A percentile compares a stretch with the other conserved stretches of the same genome.
Conservation (phyloP, 2,113 vertebrate species). For the Tachysurus vachellii region DNA sequence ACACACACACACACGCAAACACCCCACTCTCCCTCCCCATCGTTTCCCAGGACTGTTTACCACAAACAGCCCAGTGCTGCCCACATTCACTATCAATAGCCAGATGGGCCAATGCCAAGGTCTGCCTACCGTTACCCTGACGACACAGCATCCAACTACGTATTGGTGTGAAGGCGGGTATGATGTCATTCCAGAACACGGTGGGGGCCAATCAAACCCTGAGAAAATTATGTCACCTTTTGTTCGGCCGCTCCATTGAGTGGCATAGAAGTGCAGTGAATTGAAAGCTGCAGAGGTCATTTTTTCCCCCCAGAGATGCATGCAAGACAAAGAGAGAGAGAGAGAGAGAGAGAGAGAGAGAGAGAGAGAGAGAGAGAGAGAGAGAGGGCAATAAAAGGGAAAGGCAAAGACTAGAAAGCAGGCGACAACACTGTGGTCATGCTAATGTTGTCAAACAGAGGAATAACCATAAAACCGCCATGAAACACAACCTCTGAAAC, state of each 20-base stretch:
- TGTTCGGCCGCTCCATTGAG: slow-evolving; percentile 82
- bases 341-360: slow-evolving; percentile 10
- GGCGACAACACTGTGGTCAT: slow-evolving; percentile 73
- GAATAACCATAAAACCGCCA: slow-evolving; percentile 83
- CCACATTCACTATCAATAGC: slow-evolving; percentile 68
- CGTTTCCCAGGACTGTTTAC: slow-evolving; percentile 71
- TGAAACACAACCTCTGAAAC: slow-evolving; percentile 69
- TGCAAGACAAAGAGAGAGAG: slow-evolving; percentile 45
- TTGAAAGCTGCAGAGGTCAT: slow-evolving; percentile 79
- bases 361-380: slow-evolving; percentile 57
- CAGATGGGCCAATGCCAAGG: slow-evolving; percentile 74
- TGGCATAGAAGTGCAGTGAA: slow-evolving; percentile 83
- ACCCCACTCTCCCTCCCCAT: slow-evolving; percentile 17
- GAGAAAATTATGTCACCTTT: slow-evolving; percentile 85
- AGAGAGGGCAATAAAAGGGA: slow-evolving; percentile 51
- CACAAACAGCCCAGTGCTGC: slow-evolving; percentile 63
- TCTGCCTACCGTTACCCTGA: slow-evolving; percentile 78
- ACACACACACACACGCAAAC: slow-evolving; percentile 32
- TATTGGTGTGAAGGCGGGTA: slow-evolving; percentile 55
- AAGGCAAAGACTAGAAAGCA: slow-evolving; percentile 57
- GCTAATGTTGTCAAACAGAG: slow-evolving; percentile 76
- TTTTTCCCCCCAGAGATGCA: slow-evolving; percentile 56
- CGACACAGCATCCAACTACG: slow-evolving; percentile 79
- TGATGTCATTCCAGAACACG: slow-evolving; percentile 80
- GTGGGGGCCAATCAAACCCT: slow-evolving; percentile 77